A percentile compares a stretch with the other conserved stretches of the same genome.
phyloP scores from a whole-genome alignment of 2,797 vertebrate genomes.

The Microcaecilia unicolor region DNA sequence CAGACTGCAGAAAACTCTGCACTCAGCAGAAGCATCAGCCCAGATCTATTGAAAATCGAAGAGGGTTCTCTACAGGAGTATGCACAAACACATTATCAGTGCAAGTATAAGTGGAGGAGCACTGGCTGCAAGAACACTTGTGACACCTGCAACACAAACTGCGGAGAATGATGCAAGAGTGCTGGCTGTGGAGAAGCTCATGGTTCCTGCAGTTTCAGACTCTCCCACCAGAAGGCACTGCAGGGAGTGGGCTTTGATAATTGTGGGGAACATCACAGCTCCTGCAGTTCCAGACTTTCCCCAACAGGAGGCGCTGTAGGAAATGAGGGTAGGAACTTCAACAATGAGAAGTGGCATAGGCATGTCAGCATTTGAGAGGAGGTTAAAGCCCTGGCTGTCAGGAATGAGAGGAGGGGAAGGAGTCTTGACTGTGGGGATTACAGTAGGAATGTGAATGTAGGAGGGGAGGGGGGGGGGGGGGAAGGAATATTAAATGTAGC shows the following conservation, averaged over 20 bases:
- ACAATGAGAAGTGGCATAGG: no score
- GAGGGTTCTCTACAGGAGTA: constrained; percentile 20
- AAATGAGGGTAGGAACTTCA: neutral
- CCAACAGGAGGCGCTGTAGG: neutral
- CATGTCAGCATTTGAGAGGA: neutral
- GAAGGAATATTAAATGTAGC: no score
- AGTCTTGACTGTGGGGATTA: neutral
- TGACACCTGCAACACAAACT: neutral
- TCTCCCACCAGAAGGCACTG: neutral
- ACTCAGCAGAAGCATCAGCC: constrained; percentile 38
- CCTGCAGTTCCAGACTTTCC: neutral
- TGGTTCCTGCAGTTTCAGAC: no score
- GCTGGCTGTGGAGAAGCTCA: no score
- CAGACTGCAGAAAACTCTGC: neutral
- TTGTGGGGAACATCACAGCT: no score
- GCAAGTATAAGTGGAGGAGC: rapidly evolving
- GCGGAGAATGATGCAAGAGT: neutral
- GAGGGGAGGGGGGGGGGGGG: no score
- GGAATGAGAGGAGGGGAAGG: neutral
- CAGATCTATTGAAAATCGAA: constrained; percentile 34
- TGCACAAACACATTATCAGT: constrained; percentile 32
- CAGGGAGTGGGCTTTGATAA: neutral
- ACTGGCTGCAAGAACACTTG: no score
- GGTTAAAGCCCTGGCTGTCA: neutral
- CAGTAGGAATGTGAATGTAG: no score